These are phyloP conservation scores for Digitonthophagus gazella DNA, from an alignment of 2,888 invertebrate genomes.

Conservation along the genomic window DNA sequence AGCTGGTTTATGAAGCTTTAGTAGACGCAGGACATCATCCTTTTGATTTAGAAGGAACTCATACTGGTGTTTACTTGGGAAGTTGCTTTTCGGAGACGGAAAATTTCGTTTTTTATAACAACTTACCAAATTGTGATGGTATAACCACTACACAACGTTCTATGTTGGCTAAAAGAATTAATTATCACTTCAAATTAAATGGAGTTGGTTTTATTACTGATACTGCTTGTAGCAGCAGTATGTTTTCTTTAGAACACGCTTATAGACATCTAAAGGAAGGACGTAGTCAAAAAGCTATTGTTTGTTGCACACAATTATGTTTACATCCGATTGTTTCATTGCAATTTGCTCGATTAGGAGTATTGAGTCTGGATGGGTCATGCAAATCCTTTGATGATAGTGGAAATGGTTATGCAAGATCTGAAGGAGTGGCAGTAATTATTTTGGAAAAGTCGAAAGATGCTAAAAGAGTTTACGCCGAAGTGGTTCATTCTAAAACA, in stretches of 20 bases:
- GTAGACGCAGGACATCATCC: conserved; percentile 69
- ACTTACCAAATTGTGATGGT: too few relatives aligned
- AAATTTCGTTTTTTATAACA: too few relatives aligned
- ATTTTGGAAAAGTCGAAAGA: conserved; percentile 66
- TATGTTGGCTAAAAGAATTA: too few relatives aligned
- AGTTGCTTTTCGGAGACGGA: conserved; percentile 75
- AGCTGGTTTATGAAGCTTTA: too few relatives aligned
- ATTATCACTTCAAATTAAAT: conserved; percentile 84
- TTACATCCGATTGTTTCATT: conserved; percentile 85
- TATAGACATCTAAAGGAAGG: conserved; percentile 74
- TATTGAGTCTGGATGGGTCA: conserved; percentile 78
- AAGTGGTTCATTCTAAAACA: too few relatives aligned
- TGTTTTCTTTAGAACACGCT: conserved; percentile 83
- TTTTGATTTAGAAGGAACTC: conserved; percentile 63
- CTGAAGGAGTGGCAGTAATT: conserved; percentile 68
- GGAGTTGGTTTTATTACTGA: conserved; percentile 89
- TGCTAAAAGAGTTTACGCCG: conserved; percentile 55
- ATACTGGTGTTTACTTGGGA: conserved; percentile 77
- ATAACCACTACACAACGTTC: too few relatives aligned
- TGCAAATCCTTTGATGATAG: conserved; percentile 89
- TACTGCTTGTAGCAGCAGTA: conserved; percentile 93
- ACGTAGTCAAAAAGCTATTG: conserved; percentile 85
- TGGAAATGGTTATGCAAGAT: too few relatives aligned
- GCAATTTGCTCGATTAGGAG: too few relatives aligned
- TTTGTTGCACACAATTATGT: too few relatives aligned